Base-by-base conservation (phyloP, 2,888 invertebrate genomes). In the Rhagonycha lutea region DNA sequence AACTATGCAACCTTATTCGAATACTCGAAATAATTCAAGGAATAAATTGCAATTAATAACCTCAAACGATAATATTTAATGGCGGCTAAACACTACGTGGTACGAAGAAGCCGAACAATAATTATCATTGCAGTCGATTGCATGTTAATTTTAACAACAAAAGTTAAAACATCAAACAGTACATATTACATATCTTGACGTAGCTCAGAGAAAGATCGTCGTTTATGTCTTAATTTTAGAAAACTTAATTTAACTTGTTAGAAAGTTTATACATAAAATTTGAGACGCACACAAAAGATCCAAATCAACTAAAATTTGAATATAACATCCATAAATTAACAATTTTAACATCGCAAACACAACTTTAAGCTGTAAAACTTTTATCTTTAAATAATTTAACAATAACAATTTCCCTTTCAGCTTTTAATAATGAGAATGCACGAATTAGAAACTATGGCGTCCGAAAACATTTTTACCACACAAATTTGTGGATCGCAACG, bases 11-110 rank as follows among this genome's bases (percentile, higher is more conserved):
- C 47, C 47, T 47, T 47, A 47, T 47, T 47, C 47, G 2, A 47
- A 47, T 47, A 47, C 63, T 24, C 63, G 26, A 65, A 24, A 23
- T n/a, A n/a, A 73, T 61, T 70, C 75, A 79, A 78, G 77, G 73
- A 78, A 79, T 79, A 79, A 79, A 77, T 72, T 72, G 78, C 75
- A 78, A 79, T 79, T 79, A 79, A 79, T 79, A 79, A 78, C 70
- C 69, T 72, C 63, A 73, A 75, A 74, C 70, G 77, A 73, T 78
- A 78, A 76, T 79, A 79, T 78, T 78, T 73, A 72, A 47, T 47
- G 47, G 47, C 47, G 47, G 65, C 68, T 76, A 72, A 73, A 77
- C 80, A 80, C 80, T 78, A 79, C 80, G 79, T 77, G 77, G 80
- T 80, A 80, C 80, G 78, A 78, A 79, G 77, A 75, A 76, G 75